Base-by-base conservation (phyloP, 1,140 invertebrate genomes). In the Dreissena rostriformis region DNA sequence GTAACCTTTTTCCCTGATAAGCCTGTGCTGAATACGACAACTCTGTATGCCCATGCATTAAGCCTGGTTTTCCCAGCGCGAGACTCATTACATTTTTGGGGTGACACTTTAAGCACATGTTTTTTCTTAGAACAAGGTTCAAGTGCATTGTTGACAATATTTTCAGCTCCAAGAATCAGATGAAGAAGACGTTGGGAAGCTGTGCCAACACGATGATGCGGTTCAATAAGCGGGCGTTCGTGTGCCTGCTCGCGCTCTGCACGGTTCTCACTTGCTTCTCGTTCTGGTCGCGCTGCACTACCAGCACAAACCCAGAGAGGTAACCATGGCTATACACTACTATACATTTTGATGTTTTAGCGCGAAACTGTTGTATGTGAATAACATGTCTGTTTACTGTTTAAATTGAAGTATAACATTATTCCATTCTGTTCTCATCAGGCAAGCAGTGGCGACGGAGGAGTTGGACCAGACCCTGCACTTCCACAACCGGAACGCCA, bases 271-370 rank as follows among this genome's bases (percentile, higher is more conserved):
- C 77, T 22, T 77, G 82, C 39, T 84, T 84, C 68, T 77, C 82
- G n/a, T 84, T 77, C 82, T 84, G 82, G 82, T 77, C 82, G 12
- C 63, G 82, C 39, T 84, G 82, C 77, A 61, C 66, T 10, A 24
- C 67, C 10, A 63, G 19, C 49, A 65, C 68, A 28, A 53, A 70
- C 24, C 15, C 70, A n/a, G 53, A 24, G 7, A 66, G 61, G 11
- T 26, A 51, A 8, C 49, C 61, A 22, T 52, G 55, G 70, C 63
- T 71, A 19, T 53, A 29, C 14, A 24, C 26, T 15, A 39, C 51
- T 29, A 39, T 29, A 49, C 2, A 61, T 28, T 68, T 26, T 26
- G 22, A 17, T 68, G 66, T 24, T 17, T 26, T n/a, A n/a, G n/a
- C n/a, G n/a, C n/a, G n/a, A n/a, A n/a, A n/a, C n/a, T n/a, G n/a